These are phyloP conservation scores for Apteryx owenii DNA, from an alignment of 2,113 vertebrate genomes.

Conservation along the genomic window DNA sequence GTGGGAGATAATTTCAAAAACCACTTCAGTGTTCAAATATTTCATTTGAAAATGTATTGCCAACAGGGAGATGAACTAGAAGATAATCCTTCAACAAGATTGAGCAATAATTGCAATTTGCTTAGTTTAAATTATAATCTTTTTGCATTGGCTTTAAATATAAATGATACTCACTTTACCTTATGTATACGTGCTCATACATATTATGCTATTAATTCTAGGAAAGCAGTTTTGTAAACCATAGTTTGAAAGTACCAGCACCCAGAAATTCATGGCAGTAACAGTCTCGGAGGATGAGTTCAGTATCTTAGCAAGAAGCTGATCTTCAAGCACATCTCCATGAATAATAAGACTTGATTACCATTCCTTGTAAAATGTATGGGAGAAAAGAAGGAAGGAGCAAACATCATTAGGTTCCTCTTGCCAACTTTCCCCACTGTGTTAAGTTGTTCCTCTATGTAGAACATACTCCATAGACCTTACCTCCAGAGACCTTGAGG, in stretches of 20 bases:
- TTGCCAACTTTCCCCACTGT: neutral
- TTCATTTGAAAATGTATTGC: conserved; percentile 70
- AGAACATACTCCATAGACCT: neutral
- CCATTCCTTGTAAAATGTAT: neutral
- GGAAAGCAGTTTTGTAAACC: conserved; percentile 30
- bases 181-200: conserved; percentile 21
- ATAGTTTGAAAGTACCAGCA: neutral
- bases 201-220: conserved; percentile 59
- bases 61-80: conserved; percentile 65
- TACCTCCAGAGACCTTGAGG: neutral
- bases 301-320: neutral
- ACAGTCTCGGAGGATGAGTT: neutral
- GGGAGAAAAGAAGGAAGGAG: neutral
- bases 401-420: neutral
- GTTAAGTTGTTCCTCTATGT: neutral
- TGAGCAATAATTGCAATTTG: conserved; percentile 69
- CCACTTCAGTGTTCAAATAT: conserved; percentile 64
- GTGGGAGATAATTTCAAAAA: conserved; percentile 57
- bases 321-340: neutral
- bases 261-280: neutral
- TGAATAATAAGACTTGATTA: conserved; percentile 20
- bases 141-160: conserved; percentile 57
- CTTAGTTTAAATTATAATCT: conserved; percentile 66
- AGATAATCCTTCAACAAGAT: conserved; percentile 68
- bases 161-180: conserved; percentile 46